Conservation (phyloP, 2,797 vertebrate species). For the Fistularia commersonii region DNA sequence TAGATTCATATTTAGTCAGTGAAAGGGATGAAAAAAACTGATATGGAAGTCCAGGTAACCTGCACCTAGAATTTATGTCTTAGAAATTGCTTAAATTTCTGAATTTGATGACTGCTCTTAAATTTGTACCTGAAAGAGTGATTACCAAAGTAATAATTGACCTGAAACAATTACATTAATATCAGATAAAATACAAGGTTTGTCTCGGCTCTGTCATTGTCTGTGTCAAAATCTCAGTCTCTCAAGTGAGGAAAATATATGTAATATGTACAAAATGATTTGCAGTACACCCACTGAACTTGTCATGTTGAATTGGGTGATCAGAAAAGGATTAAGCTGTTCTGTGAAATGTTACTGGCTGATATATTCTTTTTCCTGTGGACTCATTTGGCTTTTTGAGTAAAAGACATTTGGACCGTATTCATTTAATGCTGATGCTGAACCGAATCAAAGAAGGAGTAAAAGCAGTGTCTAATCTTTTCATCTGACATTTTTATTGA, state of each 20-base stretch:
- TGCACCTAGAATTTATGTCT: no score
- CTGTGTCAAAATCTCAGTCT: no score
- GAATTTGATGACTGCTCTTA: no score
- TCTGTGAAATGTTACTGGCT: constrained; percentile 32
- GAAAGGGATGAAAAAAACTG: no score
- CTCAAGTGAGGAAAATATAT: constrained; percentile 25
- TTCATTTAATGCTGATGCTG: constrained; percentile 38
- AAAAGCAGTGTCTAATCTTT: constrained; percentile 66
- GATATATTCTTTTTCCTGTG: constrained; percentile 21
- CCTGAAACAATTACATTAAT: no score
- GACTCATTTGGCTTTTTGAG: constrained; percentile 32
- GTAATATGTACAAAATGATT: constrained; percentile 3
- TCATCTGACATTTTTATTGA: constrained; percentile 74
- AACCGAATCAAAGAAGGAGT: constrained; percentile 51
- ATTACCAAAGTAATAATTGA: no score
- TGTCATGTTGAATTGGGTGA: constrained; percentile 31
- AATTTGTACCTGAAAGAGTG: no score
- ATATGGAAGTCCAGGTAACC: no score
- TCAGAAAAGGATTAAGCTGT: constrained; percentile 33
- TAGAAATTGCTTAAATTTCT: no score
- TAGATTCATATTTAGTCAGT: no score
- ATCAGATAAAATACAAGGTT: no score
- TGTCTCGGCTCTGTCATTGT: no score
- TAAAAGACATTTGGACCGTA: constrained; percentile 40
- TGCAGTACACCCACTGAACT: constrained; percentile 21